Evolutionary conservation across 2,888 invertebrate species (phyloP).

Genomic region (Brenthis daphne): DNA sequence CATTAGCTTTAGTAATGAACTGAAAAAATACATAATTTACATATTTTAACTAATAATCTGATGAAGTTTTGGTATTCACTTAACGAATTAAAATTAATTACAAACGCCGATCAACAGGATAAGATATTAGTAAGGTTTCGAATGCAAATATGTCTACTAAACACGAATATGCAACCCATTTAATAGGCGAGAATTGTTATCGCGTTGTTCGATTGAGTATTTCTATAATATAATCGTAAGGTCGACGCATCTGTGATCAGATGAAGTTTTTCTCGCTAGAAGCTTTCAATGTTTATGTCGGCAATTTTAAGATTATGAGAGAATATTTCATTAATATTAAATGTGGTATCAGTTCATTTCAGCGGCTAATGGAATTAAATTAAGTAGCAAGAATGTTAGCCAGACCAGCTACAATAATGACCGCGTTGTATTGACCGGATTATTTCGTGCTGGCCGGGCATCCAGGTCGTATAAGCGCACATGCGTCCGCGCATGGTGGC

Average conservation of each 20-base stretch:
- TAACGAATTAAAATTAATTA: constrained; percentile 24
- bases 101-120: constrained; percentile 17
- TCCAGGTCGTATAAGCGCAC: constrained; percentile 70
- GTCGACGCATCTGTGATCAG: neutral
- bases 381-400: constrained; percentile 38
- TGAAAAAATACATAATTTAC: too few species aligned
- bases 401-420: constrained; percentile 53
- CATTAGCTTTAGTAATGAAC: too few species aligned
- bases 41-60: neutral
- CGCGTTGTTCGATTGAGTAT: neutral
- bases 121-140: constrained; percentile 16
- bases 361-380: constrained; percentile 24
- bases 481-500: constrained; percentile 48
- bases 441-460: constrained; percentile 68
- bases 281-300: neutral
- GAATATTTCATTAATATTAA: constrained; percentile 7
- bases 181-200: constrained; percentile 3
- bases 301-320: neutral
- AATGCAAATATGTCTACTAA: constrained; percentile 16
- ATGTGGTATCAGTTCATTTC: constrained; percentile 17
- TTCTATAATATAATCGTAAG: too few species aligned
- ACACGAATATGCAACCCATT: constrained; percentile 8
- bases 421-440: constrained; percentile 73
- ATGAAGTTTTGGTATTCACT: constrained; percentile 9
- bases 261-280: neutral